Evolutionary conservation across 2,797 vertebrate species (phyloP), one percentile per base, ranked within the genome.

Genomic region (Pseudochromis fuscus): DNA sequence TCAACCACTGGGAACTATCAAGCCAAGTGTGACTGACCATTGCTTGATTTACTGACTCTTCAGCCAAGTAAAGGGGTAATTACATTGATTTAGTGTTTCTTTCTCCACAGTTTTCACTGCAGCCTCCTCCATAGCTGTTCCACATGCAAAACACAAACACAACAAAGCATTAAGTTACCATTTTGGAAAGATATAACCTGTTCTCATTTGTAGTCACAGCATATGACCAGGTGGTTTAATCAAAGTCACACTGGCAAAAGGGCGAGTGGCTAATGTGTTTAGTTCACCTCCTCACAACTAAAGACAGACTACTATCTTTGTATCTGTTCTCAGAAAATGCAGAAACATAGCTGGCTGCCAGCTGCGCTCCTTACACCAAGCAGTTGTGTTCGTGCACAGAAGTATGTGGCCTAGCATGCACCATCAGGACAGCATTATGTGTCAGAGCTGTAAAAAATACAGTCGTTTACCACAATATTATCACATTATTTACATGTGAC

Each of bases 11-110:
- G 45, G 45, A 21, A 66, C 5, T 13, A 63, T 56, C 66, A 59
- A 31, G 28, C 30, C 30, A 51, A 50, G 48, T 60, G 48, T 56
- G 7, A 18, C 23, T 75, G 73, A 71, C 62, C 56, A 40, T 13
- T 19, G 9, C 51, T 71, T 68, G 61, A 84, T 77, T 68, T 73
- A 71, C 50, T 62, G 31, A 55, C 30, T 51, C 40, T 23, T 76
- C 35, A 50, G 28, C 25, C 23, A 10, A 19, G 30, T 69, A 28
- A 78, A 55, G 72, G 56, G 42, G 30, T 62, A 23, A 76, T 63
- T 56, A 61, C 49, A 55, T 33, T 30, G 15, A 67, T 64, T 73
- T 53, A 62, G 27, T 31, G 55, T n/a, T 73, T 76, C 7, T 5
- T 49, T 71, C 25, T 18, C 53, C 51, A 49, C 31, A 50, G 35